Base-by-base conservation (phyloP, 2,888 invertebrate species). In the Apamea anceps region DNA sequence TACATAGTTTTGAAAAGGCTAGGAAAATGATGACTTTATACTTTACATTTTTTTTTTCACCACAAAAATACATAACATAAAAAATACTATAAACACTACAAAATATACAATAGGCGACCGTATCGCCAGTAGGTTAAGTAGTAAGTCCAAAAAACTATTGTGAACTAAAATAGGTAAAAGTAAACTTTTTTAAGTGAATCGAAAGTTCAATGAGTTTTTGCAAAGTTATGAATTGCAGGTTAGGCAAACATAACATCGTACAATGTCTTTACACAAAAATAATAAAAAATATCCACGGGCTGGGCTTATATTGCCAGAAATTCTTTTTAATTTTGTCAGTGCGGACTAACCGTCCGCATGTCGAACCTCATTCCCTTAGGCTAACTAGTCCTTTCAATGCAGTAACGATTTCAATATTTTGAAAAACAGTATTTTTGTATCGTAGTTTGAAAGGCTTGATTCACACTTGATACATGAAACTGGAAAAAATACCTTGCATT, bases 301-400 rank as follows among this genome's bases (percentile, higher is more conserved):
- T 21, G 1, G 12, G 1, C 8, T 37, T 28, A 13, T 42, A 37
- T 62, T 25, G 57, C 21, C 51, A 62, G 18, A 82, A 73, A 82
- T 60, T 15, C 45, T 18, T 77, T 82, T 82, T 71, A 62, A 66
- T 82, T 82, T 77, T 65, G 25, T n/a, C 66, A 25, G 15, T 62
- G 51, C 32, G 6, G 45, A 62, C 71, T 70, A n/a, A 72, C 65
- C 13, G 51, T 65, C 37, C 45, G 28, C 60, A 62, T 71, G 65
- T 77, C 57, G 72, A 12, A 42, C 12, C 45, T 21, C 32, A 6
- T 8, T n/a, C 42, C 51, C 28, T 65, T 8, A 66, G 57, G 77
- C 72, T 66, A 25, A 71, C 18, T n/a, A 63, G 54, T 48, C 72
- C 15, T 66, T 65, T 73, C 65, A 75, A 62, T 67, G n/a, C 54